phyloP scores from a whole-genome alignment of 2,888 invertebrate genomes.

The Dasysyrphus tricinctus region DNA sequence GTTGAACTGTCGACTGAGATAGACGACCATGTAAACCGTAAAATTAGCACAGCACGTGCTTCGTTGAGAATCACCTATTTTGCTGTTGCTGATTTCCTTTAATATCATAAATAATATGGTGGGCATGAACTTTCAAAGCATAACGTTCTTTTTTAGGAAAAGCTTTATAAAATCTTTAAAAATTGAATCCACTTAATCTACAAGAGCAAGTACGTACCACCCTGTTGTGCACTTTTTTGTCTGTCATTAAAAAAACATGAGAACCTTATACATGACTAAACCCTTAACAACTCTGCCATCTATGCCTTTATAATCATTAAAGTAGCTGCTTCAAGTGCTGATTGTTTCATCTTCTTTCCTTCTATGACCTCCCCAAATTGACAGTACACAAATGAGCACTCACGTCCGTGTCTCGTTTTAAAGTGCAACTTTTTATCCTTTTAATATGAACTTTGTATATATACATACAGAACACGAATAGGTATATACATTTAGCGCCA shows the following conservation, averaged over 20 bases:
- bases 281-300: background rate
- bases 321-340: slow-evolving; percentile 32
- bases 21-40: too few relatives aligned
- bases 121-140: too few relatives aligned
- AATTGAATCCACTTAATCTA: too few relatives aligned
- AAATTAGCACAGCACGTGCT: too few relatives aligned
- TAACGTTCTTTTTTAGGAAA: too few relatives aligned
- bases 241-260: background rate
- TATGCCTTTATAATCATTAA: background rate
- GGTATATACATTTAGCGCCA: background rate
- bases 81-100: too few relatives aligned
- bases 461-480: background rate
- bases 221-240: background rate
- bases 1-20: too few relatives aligned
- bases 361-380: slow-evolving; percentile 20
- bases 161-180: too few relatives aligned
- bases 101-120: too few relatives aligned
- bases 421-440: slow-evolving; percentile 58
- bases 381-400: slow-evolving; percentile 64
- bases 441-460: slow-evolving; percentile 21
- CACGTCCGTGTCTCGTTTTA: slow-evolving; percentile 44
- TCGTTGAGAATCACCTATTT: too few relatives aligned
- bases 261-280: background rate
- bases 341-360: background rate
- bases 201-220: background rate